Evolutionary conservation across 2,113 vertebrate genomes (phyloP), one percentile per base, ranked within the genome.

Genomic region (Fukomys damarensis): DNA sequence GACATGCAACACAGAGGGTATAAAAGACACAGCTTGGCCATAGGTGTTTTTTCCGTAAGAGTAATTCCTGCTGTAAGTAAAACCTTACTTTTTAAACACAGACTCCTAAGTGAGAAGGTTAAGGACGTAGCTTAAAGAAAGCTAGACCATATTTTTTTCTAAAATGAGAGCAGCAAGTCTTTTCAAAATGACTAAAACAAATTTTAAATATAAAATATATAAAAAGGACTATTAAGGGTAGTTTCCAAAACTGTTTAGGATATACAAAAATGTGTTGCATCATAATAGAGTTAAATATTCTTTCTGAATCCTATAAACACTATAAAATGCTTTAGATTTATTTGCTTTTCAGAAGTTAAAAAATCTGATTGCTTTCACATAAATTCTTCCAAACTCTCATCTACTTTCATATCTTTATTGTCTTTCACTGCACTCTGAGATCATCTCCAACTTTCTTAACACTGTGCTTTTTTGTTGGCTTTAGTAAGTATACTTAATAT

Each of bases 341-440:
- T 98, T 98, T 98, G 98, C 96, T 98, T 98, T 96, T 95, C 96
- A 97, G 98, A 98, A 98, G 96, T 98, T 98, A 98, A 98, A 98
- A 98, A 98, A 98, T 96, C 94, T 98, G 96, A 79, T 98, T 97
- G 94, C 89, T 98, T 98, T 96, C 93, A 96, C 91, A 95, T 92
- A 92, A 93, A 83, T 95, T 87, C 70, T 61, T 91, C 88, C 97
- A 97, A 98, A 96, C 82, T 97, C 82, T 97, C 97, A 97, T 79
- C 97, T 97, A 97, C 88, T 94, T 77, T 98, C 97, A 97, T 95
- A 94, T 95, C n/a, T 98, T 95, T 98, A 96, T 95, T 96, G 84
- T 76, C 93, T 97, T 97, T 89, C 54, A 97, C 56, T 93, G 88
- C 87, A 72, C 95, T 94, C 58, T 90, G 96, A 97, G 96, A 98